phyloP scores from a whole-genome alignment of 2,797 vertebrate genomes.

The Notolabrus celidotus region DNA sequence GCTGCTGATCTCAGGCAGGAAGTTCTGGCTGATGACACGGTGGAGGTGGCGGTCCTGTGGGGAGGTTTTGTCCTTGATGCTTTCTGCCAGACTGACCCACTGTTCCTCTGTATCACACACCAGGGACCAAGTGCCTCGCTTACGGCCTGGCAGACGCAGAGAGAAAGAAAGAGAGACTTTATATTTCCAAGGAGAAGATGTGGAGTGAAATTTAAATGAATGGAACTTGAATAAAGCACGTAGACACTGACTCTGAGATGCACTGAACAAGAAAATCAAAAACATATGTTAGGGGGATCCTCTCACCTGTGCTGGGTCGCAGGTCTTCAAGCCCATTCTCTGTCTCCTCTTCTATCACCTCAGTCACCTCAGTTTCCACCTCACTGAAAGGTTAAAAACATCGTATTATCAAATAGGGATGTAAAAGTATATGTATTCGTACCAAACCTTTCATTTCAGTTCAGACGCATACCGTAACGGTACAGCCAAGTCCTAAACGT shows the following conservation, averaged over 20 bases:
- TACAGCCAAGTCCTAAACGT: too few relatives aligned
- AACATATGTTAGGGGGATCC: not conserved
- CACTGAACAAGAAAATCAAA: not conserved
- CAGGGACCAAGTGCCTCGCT: constrained; percentile 90
- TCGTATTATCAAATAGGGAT: not conserved
- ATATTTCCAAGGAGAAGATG: not conserved
- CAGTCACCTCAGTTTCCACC: constrained; percentile 50
- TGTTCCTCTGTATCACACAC: constrained; percentile 95
- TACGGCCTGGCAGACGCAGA: constrained; percentile 57
- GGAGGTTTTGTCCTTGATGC: constrained; percentile 93
- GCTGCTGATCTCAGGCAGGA: constrained; percentile 97
- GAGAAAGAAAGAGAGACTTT: not conserved
- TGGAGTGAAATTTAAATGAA: not conserved
- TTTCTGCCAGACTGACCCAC: constrained; percentile 93
- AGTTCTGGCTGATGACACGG: constrained; percentile 96
- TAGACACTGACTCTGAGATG: not conserved
- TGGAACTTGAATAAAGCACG: not conserved
- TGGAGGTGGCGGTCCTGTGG: constrained; percentile 95
- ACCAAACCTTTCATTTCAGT: too few relatives aligned
- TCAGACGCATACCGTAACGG: too few relatives aligned
- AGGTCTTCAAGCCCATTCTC: constrained; percentile 70
- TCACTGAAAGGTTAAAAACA: constrained; percentile 70
- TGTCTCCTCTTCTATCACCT: constrained; percentile 34
- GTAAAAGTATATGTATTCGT: too few relatives aligned
- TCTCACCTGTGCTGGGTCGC: constrained; percentile 64